These are phyloP conservation scores for Stegophylla sp. DNA, from an alignment of 2,888 invertebrate species.

Conservation along the genomic window DNA sequence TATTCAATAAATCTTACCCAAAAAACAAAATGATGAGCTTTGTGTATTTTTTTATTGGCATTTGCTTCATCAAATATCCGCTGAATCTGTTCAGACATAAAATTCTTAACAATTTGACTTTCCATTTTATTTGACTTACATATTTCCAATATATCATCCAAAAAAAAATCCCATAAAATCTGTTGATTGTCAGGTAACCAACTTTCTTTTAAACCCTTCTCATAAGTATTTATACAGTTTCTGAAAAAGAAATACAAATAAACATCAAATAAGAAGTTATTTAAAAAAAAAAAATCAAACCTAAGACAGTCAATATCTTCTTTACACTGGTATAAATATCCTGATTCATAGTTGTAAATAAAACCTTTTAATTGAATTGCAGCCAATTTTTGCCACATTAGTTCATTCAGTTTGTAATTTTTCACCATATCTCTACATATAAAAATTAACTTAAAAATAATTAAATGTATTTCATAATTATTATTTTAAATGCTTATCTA, in stretches of 20 bases:
- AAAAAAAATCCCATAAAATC: background rate
- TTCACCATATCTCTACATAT: background rate
- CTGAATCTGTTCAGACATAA: background rate
- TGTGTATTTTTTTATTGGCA: background rate
- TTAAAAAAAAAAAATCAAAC: background rate
- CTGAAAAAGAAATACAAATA: background rate
- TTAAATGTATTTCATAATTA: background rate
- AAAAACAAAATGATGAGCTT: background rate
- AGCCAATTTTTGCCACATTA: slow-evolving; percentile 10
- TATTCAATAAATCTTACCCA: background rate
- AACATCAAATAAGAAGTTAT: background rate
- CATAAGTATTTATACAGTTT: background rate
- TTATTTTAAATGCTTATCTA: background rate
- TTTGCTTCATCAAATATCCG: background rate
- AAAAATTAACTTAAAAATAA: background rate
- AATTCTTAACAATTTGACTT: background rate
- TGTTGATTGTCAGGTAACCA: too few relatives aligned
- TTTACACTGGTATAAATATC: background rate
- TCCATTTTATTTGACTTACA: too few relatives aligned
- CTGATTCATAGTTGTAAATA: background rate
- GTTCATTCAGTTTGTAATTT: background rate
- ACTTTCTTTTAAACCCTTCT: background rate
- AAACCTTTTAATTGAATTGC: background rate
- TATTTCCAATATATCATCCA: background rate
- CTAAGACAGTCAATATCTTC: background rate